Evolutionary conservation across 2,888 invertebrate genomes (phyloP).

Genomic region (Dorcus hopei): DNA sequence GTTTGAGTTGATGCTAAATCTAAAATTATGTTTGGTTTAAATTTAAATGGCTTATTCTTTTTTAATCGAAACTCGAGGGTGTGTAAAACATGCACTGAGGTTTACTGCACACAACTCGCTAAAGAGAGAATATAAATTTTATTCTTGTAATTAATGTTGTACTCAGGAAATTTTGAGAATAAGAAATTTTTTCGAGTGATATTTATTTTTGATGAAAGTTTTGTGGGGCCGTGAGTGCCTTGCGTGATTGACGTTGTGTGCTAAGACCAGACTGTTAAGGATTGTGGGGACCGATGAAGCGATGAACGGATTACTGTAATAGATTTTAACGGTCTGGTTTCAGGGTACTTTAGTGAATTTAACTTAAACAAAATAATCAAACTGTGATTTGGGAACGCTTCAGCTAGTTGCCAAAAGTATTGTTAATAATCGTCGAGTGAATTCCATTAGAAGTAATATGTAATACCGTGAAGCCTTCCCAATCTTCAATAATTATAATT

Average conservation of each 20-base stretch:
- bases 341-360: constrained; percentile 33
- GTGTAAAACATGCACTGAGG: constrained; percentile 16
- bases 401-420: constrained; percentile 45
- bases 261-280: constrained; percentile 28
- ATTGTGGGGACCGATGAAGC: not conserved
- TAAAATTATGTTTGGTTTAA: no score
- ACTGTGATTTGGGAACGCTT: constrained; percentile 55
- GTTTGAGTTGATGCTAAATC: no score
- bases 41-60: no score
- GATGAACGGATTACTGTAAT: not conserved
- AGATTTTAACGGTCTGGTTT: constrained; percentile 19
- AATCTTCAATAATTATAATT: constrained; percentile 47
- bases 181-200: constrained; percentile 40
- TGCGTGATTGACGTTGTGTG: constrained; percentile 40
- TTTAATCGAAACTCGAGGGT: not conserved
- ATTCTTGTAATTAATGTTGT: constrained; percentile 23
- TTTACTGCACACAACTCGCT: constrained; percentile 18
- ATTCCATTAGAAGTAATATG: constrained; percentile 35
- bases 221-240: constrained; percentile 46
- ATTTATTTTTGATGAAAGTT: constrained; percentile 41
- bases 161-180: constrained; percentile 43
- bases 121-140: constrained; percentile 15
- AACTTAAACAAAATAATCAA: constrained; percentile 37
- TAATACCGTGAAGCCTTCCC: constrained; percentile 42
- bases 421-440: constrained; percentile 32